Base-by-base conservation (phyloP, 2,888 invertebrate genomes). In the Macrosoma leucophasiata region DNA sequence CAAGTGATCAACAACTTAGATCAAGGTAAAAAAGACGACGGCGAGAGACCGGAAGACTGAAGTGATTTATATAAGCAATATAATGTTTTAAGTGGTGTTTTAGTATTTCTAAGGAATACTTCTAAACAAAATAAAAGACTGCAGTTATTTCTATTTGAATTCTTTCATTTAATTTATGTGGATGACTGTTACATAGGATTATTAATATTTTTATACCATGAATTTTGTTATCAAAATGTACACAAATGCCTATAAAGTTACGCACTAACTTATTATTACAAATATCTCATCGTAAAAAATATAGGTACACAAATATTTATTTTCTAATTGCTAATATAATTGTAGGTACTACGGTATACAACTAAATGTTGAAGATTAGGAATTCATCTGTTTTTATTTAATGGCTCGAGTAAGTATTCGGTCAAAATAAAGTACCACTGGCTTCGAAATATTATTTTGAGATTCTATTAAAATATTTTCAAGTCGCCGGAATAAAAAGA, bases 211-310 rank as follows among this genome's bases (percentile, higher is more conserved):
- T 25, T 21, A 21, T 29, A 35, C 18, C 50, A 57, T 54, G 51
- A 54, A 50, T 53, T 37, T 58, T 67, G 60, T 74, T 78, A 77
- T 76, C 71, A 76, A 76, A 81, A 79, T 77, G 62, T 79, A 79
- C 77, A 78, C 75, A 76, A 81, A 74, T 69, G 62, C 63, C 59
- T 68, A n/a, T 24, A 70, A 41, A 37, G 36, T 41, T 68, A 65
- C 50, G 58, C 42, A 50, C 63, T 67, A 72, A 51, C 61, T 70
- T 69, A 71, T 30, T 40, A 44, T 49, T 56, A 64, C 67, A 67
- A 65, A 70, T 73, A 78, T 71, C 62, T 74, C 69, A 69, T 67
- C 71, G 70, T 76, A 79, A 77, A 79, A n/a, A 79, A 79, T 78
- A 78, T 71, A 76, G 65, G 62, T 73, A 76, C 72, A 70, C 45